phyloP scores from a whole-genome alignment of 2,888 invertebrate genomes.

The Tortricodes alternella region DNA sequence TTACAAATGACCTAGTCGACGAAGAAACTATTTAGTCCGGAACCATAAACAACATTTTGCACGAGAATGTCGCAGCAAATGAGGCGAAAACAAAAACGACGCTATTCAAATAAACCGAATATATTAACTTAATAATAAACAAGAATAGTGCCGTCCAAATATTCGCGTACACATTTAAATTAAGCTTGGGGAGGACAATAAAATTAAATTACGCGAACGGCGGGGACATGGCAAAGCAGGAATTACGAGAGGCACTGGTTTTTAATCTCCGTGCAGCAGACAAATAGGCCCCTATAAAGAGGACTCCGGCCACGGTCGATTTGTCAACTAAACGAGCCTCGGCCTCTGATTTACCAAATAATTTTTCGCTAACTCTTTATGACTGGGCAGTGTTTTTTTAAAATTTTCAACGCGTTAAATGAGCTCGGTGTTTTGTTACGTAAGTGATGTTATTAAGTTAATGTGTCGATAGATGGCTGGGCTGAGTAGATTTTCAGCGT shows the following conservation, averaged over 20 bases:
- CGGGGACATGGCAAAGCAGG: constrained; percentile 34
- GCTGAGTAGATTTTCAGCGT: no score
- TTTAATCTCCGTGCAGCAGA: constrained; percentile 37
- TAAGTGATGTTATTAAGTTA: no score
- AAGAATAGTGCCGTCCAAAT: constrained; percentile 29
- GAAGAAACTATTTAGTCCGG: constrained; percentile 22
- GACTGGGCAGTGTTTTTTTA: constrained; percentile 22
- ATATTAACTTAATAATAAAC: constrained; percentile 31
- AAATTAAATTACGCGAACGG: constrained; percentile 35
- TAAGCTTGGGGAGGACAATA: constrained; percentile 34
- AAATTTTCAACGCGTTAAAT: constrained; percentile 20
- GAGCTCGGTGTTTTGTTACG: background rate
- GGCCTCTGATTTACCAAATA: constrained; percentile 36
- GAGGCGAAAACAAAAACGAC: constrained; percentile 26
- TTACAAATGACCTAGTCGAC: constrained; percentile 28
- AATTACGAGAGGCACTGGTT: constrained; percentile 34
- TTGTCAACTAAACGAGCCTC: constrained; percentile 37
- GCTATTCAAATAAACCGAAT: constrained; percentile 28
- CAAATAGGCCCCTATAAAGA: constrained; percentile 38
- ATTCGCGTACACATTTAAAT: constrained; percentile 34
- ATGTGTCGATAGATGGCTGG: no score
- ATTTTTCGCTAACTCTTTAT: constrained; percentile 32
- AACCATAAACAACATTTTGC: constrained; percentile 23
- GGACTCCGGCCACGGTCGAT: constrained; percentile 34
- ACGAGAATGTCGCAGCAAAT: constrained; percentile 24